Evolutionary conservation across 2,888 invertebrate genomes (phyloP).

Genomic region (Acrobasis suavella): DNA sequence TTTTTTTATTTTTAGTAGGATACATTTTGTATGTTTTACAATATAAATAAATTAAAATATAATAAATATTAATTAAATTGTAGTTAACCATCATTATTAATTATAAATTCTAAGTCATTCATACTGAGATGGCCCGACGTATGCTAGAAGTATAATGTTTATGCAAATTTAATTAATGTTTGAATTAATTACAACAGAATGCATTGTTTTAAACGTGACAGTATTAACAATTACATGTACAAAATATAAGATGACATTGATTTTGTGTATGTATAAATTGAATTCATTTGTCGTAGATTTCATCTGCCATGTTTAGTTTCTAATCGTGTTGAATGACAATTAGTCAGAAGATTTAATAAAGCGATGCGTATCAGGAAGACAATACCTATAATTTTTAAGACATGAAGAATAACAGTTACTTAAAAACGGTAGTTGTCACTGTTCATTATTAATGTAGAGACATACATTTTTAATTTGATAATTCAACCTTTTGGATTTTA

Average conservation of each 20-base stretch:
- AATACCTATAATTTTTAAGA: no score
- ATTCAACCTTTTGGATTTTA: no score
- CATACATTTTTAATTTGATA: no score
- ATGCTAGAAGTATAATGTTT: constrained; percentile 11
- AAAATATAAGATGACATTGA: constrained; percentile 8
- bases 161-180: constrained; percentile 8
- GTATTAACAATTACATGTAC: constrained; percentile 7
- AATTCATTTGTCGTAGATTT: background rate
- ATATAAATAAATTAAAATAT: no score
- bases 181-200: background rate
- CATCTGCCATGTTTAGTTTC: background rate
- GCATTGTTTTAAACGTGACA: constrained; percentile 9
- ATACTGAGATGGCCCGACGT: background rate
- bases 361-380: no score
- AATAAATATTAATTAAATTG: background rate
- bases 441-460: no score
- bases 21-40: no score
- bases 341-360: no score
- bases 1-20: no score
- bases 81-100: background rate
- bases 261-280: constrained; percentile 7
- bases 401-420: no score
- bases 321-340: background rate
- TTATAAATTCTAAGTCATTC: constrained; percentile 2
- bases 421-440: no score